These are phyloP conservation scores for Drosophila punjabiensis DNA, from an alignment of 1,140 invertebrate species.

Conservation along the genomic window DNA sequence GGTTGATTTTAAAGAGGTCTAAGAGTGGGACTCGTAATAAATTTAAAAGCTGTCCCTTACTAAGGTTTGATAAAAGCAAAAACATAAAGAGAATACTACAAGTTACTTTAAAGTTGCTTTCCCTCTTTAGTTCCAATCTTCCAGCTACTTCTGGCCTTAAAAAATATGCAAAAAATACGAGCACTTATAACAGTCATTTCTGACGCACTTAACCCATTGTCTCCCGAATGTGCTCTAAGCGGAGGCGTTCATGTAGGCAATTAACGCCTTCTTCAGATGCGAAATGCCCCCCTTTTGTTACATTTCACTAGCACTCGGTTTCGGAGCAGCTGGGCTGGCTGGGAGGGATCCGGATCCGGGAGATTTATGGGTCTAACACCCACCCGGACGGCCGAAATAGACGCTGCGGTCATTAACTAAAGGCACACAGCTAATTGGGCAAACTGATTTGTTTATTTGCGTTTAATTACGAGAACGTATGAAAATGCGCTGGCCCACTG, in stretches of 20 bases:
- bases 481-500: conserved; percentile 52
- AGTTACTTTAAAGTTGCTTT: neutral
- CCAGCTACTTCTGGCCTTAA: no score
- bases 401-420: conserved; percentile 75
- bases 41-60: neutral
- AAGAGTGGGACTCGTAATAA: neutral
- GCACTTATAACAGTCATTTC: conserved; percentile 21
- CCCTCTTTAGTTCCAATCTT: no score
- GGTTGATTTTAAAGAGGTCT: neutral
- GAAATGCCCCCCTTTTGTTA: conserved; percentile 54
- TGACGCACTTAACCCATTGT: conserved; percentile 52
- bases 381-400: conserved; percentile 50
- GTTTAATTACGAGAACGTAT: conserved; percentile 69
- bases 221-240: conserved; percentile 1
- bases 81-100: neutral
- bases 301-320: conserved; percentile 50
- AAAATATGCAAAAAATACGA: conserved; percentile 3
- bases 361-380: conserved; percentile 66
- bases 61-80: neutral
- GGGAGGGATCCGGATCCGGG: conserved; percentile 27
- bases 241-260: conserved; percentile 46
- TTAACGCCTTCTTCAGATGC: conserved; percentile 40
- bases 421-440: conserved; percentile 71
- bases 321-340: conserved; percentile 10
- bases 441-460: conserved; percentile 77